Conservation (phyloP, 2,888 invertebrate genomes). For the Lasiommata megera region DNA sequence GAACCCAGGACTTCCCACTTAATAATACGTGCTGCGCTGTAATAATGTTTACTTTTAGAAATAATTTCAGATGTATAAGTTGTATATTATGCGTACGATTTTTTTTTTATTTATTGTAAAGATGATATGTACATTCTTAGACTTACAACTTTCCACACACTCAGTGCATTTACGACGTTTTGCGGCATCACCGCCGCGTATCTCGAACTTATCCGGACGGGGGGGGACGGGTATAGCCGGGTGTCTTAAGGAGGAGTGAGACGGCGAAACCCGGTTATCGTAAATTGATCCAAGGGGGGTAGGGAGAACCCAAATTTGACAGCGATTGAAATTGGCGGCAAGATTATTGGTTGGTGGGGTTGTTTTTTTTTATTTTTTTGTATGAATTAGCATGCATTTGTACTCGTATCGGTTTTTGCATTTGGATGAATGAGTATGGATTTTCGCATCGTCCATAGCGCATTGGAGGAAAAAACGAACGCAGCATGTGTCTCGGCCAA, state of each 20-base stretch:
- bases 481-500: conserved; percentile 1
- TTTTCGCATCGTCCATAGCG: conserved; percentile 22
- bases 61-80: no score
- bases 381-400: conserved; percentile 47
- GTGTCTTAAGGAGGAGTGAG: conserved; percentile 77
- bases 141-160: neutral
- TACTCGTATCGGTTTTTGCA: conserved; percentile 36
- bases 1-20: no score
- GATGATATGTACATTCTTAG: no score
- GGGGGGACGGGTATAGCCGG: conserved; percentile 65
- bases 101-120: no score
- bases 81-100: no score
- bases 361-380: no score
- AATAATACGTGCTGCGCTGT: no score
- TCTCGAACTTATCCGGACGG: conserved; percentile 69
- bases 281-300: conserved; percentile 75
- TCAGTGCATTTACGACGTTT: conserved; percentile 49
- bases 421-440: conserved; percentile 31
- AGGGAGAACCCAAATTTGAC: conserved; percentile 73
- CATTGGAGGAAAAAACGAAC: conserved; percentile 23
- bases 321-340: conserved; percentile 81
- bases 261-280: conserved; percentile 76
- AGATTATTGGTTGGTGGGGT: conserved; percentile 73
- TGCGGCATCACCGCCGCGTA: conserved; percentile 54
- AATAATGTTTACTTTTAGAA: no score